These are phyloP conservation scores for Cyphomyrus discorhynchus DNA, from an alignment of 2,113 vertebrate genomes.

Conservation along the genomic window DNA sequence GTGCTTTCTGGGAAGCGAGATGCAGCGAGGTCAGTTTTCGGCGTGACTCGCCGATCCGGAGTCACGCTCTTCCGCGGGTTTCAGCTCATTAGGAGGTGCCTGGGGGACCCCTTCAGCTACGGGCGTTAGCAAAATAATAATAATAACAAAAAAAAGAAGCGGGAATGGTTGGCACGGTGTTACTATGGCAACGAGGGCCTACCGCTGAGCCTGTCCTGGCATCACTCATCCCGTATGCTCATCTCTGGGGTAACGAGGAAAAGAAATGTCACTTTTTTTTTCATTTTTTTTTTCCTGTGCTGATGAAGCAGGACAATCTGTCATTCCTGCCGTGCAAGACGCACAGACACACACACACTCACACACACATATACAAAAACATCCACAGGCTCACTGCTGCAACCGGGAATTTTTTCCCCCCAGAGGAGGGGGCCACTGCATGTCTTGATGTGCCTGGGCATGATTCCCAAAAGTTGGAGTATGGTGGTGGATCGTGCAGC, in stretches of 20 bases:
- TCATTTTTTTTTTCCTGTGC: background rate
- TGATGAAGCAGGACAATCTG: constrained; percentile 9
- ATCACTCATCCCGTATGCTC: background rate
- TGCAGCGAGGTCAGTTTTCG: background rate
- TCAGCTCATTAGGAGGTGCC: constrained; percentile 42
- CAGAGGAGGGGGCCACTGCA: constrained; percentile 11
- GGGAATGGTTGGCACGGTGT: constrained; percentile 34
- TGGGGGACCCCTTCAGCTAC: constrained; percentile 40
- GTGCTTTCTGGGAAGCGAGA: background rate
- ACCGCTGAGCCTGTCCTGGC: constrained; percentile 15
- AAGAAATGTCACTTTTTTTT: background rate
- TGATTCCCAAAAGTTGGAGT: background rate
- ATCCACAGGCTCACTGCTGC: constrained; percentile 25
- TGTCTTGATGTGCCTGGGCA: constrained; percentile 23
- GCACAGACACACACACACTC: background rate
- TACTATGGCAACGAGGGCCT: constrained; percentile 17
- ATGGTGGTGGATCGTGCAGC: background rate
- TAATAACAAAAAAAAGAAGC: constrained; percentile 31
- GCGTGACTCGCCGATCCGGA: background rate
- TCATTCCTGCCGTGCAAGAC: constrained; percentile 11
- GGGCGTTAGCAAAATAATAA: constrained; percentile 19
- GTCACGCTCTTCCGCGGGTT: constrained; percentile 11
- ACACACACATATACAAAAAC: background rate
- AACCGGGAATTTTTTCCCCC: constrained; percentile 19
- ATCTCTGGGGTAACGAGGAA: background rate